Evolutionary conservation across 2,797 vertebrate species (phyloP), one percentile per base, ranked within the genome.

Genomic region (Mormyrops boulengeri): DNA sequence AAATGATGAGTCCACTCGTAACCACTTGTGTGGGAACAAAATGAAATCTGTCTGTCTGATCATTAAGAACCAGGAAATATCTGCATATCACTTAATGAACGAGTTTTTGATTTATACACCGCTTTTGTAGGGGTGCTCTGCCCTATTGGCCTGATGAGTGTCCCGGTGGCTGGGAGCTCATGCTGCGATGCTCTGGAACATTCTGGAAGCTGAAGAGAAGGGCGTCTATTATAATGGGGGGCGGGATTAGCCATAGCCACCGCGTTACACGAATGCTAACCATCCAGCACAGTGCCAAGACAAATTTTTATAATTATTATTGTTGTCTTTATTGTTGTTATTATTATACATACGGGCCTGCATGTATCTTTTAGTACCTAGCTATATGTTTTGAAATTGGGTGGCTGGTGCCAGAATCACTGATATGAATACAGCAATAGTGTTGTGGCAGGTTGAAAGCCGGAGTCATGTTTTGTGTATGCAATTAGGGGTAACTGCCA

Each of bases 1-100:
- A 93, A 94, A 92, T 97, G 96, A 96, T 96, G 97, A 96, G 92
- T 96, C 96, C 94, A 91, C 93, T 93, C 92, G 94, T 93, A 94
- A 94, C 94, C 93, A 91, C 95, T 94, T 93, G 89, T 89, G 92
- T 0, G 91, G 82, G 87, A 93, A 93, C 92, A 91, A 94, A 95
- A 95, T 92, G 88, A 94, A 95, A 93, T 95, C 94, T 90, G 66
- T 96, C 96, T 96, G 95, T 96, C 30, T 95, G 93, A 95, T 96
- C 94, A 93, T 94, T 93, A 95, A 88, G 93, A 95, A 94, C 93
- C 93, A 89, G 93, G 94, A 96, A 94, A 95, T 94, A 94, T 94
- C 73, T 95, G 91, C 95, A 95, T 93, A 93, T 92, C 91, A 92
- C 94, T 96, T 97, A 97, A 97, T 96, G 96, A 95, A 94, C 77